A percentile compares a stretch with the other conserved stretches of the same genome.
Evolutionary conservation across 2,888 invertebrate species (phyloP).

Genomic region (Eumacrocentrus americanus): DNA sequence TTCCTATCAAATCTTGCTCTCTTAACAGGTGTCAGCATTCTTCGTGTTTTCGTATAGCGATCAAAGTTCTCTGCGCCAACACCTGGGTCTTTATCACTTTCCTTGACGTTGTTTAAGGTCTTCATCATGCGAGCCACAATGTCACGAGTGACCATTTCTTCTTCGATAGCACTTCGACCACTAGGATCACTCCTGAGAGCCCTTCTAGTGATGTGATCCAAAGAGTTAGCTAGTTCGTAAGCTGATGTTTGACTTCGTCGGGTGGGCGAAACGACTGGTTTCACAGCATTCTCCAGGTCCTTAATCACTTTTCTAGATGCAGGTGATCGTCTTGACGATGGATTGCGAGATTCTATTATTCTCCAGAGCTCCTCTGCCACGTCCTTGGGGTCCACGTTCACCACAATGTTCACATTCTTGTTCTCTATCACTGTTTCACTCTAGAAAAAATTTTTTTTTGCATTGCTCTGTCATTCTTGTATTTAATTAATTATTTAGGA

Average conservation of each 20-base stretch:
- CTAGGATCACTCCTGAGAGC: slow-evolving; percentile 19
- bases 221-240: slow-evolving; percentile 33
- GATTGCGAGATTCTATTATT: slow-evolving; percentile 35
- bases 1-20: neutral
- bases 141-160: slow-evolving; percentile 37
- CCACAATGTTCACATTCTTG: slow-evolving; percentile 43
- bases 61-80: neutral
- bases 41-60: neutral
- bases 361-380: slow-evolving; percentile 42
- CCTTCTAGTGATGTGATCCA: slow-evolving; percentile 37
- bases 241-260: slow-evolving; percentile 33
- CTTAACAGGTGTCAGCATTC: neutral
- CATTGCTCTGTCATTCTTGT: neutral
- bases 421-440: slow-evolving; percentile 35
- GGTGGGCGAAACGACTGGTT: slow-evolving; percentile 36
- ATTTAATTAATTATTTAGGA: too few species aligned
- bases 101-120: slow-evolving; percentile 25
- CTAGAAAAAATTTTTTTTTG: slow-evolving; percentile 23
- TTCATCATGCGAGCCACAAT: slow-evolving; percentile 39
- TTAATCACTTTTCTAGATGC: slow-evolving; percentile 10
- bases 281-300: slow-evolving; percentile 35
- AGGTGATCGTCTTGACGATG: slow-evolving; percentile 3
- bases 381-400: slow-evolving; percentile 43
- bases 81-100: neutral
- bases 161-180: slow-evolving; percentile 23